A percentile compares a stretch with the other conserved stretches of the same genome.
phyloP scores from a whole-genome alignment of 2,797 vertebrate genomes.

The Philypnodon macrostomus region DNA sequence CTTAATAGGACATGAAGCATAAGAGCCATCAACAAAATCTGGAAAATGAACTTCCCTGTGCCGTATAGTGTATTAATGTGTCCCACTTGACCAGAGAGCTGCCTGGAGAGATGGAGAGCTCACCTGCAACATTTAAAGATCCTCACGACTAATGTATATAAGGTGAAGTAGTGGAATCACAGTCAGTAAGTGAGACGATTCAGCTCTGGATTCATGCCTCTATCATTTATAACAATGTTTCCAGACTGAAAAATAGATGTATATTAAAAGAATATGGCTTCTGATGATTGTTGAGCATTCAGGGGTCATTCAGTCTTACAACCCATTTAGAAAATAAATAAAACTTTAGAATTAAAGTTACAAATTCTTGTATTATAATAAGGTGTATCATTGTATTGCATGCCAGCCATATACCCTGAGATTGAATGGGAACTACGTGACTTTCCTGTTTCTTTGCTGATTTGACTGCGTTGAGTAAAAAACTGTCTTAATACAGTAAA shows the following conservation, averaged over 20 bases:
- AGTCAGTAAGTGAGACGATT: slow-evolving; percentile 25
- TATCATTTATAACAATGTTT: slow-evolving; percentile 24
- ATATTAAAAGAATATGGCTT: slow-evolving; percentile 24
- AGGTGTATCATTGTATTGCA: too few species aligned
- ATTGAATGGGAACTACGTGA: too few species aligned
- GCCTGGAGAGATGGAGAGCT: slow-evolving; percentile 41
- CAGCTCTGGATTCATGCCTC: slow-evolving; percentile 27
- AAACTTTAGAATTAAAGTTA: too few species aligned
- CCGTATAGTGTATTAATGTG: slow-evolving; percentile 53
- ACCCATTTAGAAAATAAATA: too few species aligned
- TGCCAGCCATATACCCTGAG: too few species aligned
- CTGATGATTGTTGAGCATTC: slow-evolving; percentile 3
- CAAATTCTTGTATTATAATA: too few species aligned
- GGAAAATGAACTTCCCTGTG: slow-evolving; percentile 52
- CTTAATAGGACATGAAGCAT: slow-evolving; percentile 47
- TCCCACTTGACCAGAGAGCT: slow-evolving; percentile 35
- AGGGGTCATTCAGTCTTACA: too few species aligned
- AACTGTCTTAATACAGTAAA: too few species aligned
- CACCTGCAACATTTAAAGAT: slow-evolving; percentile 48
- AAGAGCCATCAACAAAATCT: slow-evolving; percentile 41
- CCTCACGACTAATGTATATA: slow-evolving; percentile 25
- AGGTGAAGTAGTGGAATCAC: slow-evolving; percentile 25
- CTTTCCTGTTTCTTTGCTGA: too few species aligned
- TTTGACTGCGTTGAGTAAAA: too few species aligned
- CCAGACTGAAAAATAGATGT: slow-evolving; percentile 25